phyloP scores from a whole-genome alignment of 2,888 invertebrate genomes.

The Cantharis rufa region DNA sequence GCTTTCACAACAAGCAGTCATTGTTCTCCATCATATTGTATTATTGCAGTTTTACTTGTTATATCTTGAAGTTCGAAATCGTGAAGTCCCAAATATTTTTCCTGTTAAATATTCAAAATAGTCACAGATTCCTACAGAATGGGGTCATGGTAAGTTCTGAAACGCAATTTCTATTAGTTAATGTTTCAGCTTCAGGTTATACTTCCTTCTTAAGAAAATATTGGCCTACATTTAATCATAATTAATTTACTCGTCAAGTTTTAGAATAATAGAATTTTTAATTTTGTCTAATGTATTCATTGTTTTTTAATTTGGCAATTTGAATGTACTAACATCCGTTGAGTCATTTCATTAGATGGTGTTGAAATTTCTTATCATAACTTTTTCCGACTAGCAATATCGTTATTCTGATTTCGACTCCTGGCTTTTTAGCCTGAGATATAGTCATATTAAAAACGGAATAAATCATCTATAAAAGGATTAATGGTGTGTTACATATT shows the following conservation, averaged over 20 bases:
- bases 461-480: too few species aligned
- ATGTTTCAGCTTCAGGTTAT: neutral
- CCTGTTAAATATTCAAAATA: neutral
- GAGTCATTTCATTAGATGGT: slow-evolving; percentile 3
- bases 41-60: neutral
- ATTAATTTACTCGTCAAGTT: neutral
- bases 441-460: too few species aligned
- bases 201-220: neutral
- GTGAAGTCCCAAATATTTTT: neutral
- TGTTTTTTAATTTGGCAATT: slow-evolving; percentile 11
- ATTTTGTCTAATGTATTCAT: neutral
- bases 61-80: neutral
- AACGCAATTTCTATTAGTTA: neutral
- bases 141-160: neutral
- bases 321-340: slow-evolving; percentile 8
- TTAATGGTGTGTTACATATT: too few species aligned
- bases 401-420: neutral
- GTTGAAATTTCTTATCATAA: neutral
- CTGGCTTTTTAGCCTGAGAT: neutral
- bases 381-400: neutral
- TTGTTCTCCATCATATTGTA: neutral
- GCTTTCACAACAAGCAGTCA: neutral
- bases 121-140: neutral
- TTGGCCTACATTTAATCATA: neutral
- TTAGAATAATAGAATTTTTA: neutral